These are phyloP conservation scores for Linnaemya vulpina DNA, from an alignment of 2,888 invertebrate species.

Conservation along the genomic window DNA sequence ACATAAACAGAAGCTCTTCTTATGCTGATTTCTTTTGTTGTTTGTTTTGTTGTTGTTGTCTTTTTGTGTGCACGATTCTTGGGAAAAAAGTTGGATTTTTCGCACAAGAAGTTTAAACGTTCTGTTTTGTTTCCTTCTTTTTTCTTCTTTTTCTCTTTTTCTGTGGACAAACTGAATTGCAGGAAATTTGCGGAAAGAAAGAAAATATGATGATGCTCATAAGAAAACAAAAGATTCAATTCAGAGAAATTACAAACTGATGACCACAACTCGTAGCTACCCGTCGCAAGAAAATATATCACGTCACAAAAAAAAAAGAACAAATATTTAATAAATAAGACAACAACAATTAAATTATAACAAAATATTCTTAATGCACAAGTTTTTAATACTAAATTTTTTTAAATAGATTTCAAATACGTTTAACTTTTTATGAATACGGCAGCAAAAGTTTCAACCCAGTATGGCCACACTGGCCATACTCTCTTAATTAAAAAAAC, in stretches of 20 bases:
- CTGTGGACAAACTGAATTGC: constrained; percentile 16
- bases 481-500: no score
- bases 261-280: background rate
- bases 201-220: constrained; percentile 10
- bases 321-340: no score
- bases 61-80: constrained; percentile 50
- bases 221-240: constrained; percentile 4
- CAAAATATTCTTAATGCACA: no score
- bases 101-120: constrained; percentile 22
- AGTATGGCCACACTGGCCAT: no score
- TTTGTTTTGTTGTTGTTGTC: no score
- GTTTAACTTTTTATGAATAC: no score
- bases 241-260: background rate
- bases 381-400: no score
- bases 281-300: background rate
- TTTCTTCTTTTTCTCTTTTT: background rate
- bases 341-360: no score
- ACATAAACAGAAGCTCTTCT: constrained; percentile 58
- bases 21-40: background rate
- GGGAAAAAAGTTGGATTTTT: constrained; percentile 27
- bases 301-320: background rate
- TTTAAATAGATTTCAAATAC: no score
- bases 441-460: no score
- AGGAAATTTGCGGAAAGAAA: constrained; percentile 28
- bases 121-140: no score